Evolutionary conservation across 2,888 invertebrate species (phyloP).

Genomic region (Chalcis sispes): DNA sequence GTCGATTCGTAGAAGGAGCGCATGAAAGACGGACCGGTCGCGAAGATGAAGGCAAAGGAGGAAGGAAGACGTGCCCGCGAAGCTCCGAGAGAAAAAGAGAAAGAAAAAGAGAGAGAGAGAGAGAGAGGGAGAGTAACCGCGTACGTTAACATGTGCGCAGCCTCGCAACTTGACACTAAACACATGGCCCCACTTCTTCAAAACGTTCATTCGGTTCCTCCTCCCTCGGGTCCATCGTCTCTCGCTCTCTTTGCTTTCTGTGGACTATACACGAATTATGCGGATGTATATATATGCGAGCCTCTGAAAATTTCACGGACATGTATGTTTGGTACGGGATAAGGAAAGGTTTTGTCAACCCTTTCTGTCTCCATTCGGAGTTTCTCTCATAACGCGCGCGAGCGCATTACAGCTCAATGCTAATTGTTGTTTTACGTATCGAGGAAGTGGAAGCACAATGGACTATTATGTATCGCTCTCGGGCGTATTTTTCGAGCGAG

Average conservation of each 20-base stretch:
- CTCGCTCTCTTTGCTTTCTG: constrained; percentile 45
- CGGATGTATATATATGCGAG: background rate
- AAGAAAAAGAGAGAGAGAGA: background rate
- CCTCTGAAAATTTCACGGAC: background rate
- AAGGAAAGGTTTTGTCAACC: no score
- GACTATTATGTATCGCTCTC: no score
- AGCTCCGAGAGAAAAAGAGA: constrained; percentile 19
- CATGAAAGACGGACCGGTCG: constrained; percentile 52
- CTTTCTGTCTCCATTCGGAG: no score
- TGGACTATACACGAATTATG: background rate
- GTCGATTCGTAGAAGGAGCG: constrained; percentile 43
- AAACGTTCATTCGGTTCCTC: constrained; percentile 67
- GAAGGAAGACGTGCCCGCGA: background rate
- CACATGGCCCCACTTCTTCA: constrained; percentile 75
- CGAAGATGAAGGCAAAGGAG: constrained; percentile 35
- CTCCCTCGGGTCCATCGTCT: constrained; percentile 63
- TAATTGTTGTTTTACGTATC: no score
- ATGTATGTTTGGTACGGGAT: no score
- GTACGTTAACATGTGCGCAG: constrained; percentile 3
- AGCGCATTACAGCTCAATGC: no score
- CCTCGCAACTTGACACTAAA: constrained; percentile 75
- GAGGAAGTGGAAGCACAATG: no score
- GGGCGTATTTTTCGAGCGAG: no score
- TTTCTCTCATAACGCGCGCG: no score
- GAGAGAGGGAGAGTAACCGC: constrained; percentile 28